These are phyloP conservation scores for Sebastes ruberrimus DNA, from an alignment of 2,797 vertebrate genomes.

Conservation along the genomic window DNA sequence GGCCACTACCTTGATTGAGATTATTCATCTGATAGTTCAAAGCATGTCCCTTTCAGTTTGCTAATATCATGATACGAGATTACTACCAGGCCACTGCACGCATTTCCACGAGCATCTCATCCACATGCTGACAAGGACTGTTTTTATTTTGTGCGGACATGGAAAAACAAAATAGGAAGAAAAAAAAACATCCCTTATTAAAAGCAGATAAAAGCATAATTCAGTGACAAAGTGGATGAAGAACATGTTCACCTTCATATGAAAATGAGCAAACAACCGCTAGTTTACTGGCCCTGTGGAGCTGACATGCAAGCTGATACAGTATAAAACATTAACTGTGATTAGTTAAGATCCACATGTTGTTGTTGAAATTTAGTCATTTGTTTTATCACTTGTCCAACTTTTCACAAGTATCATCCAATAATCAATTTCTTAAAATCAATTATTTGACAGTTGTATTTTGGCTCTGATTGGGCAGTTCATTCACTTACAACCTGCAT, in stretches of 20 bases:
- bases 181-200: constrained; percentile 22
- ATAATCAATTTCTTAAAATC: neutral
- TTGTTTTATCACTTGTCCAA: neutral
- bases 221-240: neutral
- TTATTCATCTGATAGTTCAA: constrained; percentile 12
- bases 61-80: neutral
- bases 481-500: constrained; percentile 23
- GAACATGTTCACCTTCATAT: constrained; percentile 17
- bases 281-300: constrained; percentile 15
- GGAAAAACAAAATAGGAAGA: neutral
- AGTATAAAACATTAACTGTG: neutral
- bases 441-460: constrained; percentile 8
- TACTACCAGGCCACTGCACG: neutral
- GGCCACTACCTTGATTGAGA: neutral
- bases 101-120: neutral
- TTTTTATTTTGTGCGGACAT: neutral
- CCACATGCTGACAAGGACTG: neutral
- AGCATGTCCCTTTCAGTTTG: constrained; percentile 25
- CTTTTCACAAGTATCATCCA: constrained; percentile 1
- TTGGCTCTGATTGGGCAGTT: constrained; percentile 22
- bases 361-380: constrained; percentile 3
- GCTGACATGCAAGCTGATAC: constrained; percentile 21
- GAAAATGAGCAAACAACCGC: constrained; percentile 12
- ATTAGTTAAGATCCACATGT: neutral
- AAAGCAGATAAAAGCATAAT: constrained; percentile 13